phyloP scores from a whole-genome alignment of 2,797 vertebrate genomes.

The Pseudochirops corinnae region DNA sequence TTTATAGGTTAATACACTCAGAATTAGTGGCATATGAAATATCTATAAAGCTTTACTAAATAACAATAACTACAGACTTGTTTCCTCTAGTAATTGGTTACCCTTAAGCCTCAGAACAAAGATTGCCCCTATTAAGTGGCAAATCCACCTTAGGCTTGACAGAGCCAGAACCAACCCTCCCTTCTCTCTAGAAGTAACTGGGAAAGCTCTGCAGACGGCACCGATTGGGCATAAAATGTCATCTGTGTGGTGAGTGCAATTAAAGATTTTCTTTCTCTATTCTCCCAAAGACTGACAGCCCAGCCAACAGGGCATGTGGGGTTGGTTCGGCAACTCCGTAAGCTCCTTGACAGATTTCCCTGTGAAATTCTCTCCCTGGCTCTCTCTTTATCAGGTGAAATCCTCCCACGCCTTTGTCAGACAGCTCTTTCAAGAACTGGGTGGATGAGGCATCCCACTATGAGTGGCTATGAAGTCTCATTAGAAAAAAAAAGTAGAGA shows the following conservation, averaged over 20 bases:
- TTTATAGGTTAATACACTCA: neutral
- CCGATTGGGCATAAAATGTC: constrained; percentile 64
- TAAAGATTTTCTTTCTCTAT: constrained; percentile 73
- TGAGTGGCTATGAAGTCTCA: constrained; percentile 84
- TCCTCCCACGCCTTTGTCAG: constrained; percentile 81
- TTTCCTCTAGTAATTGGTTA: constrained; percentile 38
- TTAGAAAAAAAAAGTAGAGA: constrained; percentile 77
- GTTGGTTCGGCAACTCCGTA: constrained; percentile 72
- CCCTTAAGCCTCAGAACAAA: constrained; percentile 42
- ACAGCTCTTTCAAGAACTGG: constrained; percentile 78
- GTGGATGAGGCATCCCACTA: constrained; percentile 71
- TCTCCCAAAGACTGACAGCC: constrained; percentile 81
- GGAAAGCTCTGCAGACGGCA: constrained; percentile 52
- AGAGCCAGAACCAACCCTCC: neutral
- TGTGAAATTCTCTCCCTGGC: constrained; percentile 72
- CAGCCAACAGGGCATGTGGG: constrained; percentile 69
- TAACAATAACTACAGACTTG: constrained; percentile 39
- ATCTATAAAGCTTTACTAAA: neutral
- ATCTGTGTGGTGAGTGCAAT: constrained; percentile 69
- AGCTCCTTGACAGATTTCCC: constrained; percentile 81
- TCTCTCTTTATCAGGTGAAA: constrained; percentile 79
- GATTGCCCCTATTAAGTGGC: constrained; percentile 20
- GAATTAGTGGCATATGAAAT: neutral
- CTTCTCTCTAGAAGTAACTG: neutral
- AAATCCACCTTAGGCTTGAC: constrained; percentile 26